These are phyloP conservation scores for Drosophila seguyi DNA, from an alignment of 1,140 invertebrate genomes.

Conservation along the genomic window DNA sequence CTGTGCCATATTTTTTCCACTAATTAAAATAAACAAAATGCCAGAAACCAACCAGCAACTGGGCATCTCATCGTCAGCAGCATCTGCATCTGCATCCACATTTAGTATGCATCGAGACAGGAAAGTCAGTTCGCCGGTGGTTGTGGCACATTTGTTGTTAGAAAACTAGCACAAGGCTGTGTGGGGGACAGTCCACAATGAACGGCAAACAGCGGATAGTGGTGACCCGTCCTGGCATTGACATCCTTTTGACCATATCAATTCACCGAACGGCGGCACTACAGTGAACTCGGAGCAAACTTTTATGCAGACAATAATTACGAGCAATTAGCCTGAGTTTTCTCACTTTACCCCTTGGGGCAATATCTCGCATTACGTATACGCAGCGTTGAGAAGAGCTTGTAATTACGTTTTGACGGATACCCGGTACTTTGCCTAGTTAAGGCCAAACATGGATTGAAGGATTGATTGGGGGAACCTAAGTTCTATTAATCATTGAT, in stretches of 20 bases:
- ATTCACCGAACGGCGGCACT: constrained; percentile 4
- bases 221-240: constrained; percentile 42
- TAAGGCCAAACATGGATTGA: neutral
- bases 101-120: constrained; percentile 42
- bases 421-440: neutral
- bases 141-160: constrained; percentile 27
- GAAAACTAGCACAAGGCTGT: constrained; percentile 72
- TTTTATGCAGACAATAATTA: constrained; percentile 11
- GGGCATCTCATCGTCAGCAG: constrained; percentile 41
- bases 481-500: neutral
- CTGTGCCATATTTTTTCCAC: constrained; percentile 77
- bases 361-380: constrained; percentile 3
- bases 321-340: constrained; percentile 23
- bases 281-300: constrained; percentile 10
- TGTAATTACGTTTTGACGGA: neutral
- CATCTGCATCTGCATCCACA: constrained; percentile 36
- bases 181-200: constrained; percentile 46
- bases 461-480: neutral
- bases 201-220: constrained; percentile 18
- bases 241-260: constrained; percentile 31
- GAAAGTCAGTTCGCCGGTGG: constrained; percentile 60
- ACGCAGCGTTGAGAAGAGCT: neutral
- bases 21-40: constrained; percentile 84
- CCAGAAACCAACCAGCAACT: constrained; percentile 52
- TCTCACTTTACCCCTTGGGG: neutral